Conservation (phyloP, 1,140 invertebrate genomes). For the Bathynomus jamesi region DNA sequence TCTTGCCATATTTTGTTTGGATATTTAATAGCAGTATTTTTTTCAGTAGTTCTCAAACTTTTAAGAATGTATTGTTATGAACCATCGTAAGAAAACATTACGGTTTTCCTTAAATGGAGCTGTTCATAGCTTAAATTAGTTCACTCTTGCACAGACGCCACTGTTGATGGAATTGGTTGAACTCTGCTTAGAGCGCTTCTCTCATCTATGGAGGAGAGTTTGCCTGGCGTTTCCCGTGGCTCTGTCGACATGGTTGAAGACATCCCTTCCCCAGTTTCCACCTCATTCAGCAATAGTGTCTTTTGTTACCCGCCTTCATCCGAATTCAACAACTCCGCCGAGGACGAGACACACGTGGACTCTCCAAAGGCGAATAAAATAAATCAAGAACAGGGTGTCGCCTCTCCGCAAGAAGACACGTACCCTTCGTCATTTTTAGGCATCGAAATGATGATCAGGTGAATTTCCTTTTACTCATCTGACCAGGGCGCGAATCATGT, state of each 20-base stretch:
- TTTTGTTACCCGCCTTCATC: background rate
- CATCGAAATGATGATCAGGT: background rate
- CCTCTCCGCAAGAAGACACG: background rate
- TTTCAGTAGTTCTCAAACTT: too few species aligned
- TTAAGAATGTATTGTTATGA: too few species aligned
- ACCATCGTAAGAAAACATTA: too few species aligned
- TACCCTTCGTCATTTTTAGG: background rate
- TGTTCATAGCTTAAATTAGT: background rate
- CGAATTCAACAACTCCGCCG: background rate
- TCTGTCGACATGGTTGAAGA: background rate
- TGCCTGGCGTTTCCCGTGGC: background rate
- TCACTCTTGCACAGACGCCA: background rate
- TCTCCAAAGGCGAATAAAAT: too few species aligned
- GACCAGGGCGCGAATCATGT: too few species aligned
- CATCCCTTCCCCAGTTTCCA: background rate
- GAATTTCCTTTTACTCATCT: too few species aligned
- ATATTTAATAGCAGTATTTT: too few species aligned
- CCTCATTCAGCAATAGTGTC: background rate
- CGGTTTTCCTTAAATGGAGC: too few species aligned
- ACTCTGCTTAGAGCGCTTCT: background rate
- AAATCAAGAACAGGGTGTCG: too few species aligned
- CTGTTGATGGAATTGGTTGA: background rate
- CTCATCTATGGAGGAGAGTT: background rate
- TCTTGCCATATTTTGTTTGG: too few species aligned
- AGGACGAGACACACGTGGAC: too few species aligned